Conservation (phyloP, 2,113 vertebrate species). For the Pteruthius melanotis region DNA sequence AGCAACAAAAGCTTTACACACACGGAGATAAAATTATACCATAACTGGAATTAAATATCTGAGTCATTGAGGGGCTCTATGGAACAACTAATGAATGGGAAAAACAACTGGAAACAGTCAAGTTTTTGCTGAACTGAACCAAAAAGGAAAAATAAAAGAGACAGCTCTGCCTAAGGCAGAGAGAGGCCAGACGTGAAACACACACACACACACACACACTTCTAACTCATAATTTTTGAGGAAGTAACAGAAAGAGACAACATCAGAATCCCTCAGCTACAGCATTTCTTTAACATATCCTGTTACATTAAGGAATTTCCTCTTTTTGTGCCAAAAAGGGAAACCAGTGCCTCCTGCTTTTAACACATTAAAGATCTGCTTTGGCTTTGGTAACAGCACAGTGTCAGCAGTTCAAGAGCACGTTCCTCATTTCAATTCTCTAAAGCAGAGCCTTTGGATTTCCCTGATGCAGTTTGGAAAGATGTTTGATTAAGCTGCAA, state of each 20-base stretch:
- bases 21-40: background rate
- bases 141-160: background rate
- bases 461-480: constrained; percentile 14
- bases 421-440: constrained; percentile 35
- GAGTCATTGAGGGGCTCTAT: background rate
- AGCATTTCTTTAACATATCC: constrained; percentile 17
- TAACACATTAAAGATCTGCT: background rate
- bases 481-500: constrained; percentile 36
- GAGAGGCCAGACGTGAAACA: background rate
- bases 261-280: background rate
- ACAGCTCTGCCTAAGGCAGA: background rate
- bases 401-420: constrained; percentile 12
- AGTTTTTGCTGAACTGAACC: background rate
- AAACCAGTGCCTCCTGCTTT: background rate
- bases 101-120: background rate
- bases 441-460: constrained; percentile 23
- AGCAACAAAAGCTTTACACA: background rate
- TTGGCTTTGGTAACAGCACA: background rate
- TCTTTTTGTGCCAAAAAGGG: constrained; percentile 29
- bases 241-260: background rate
- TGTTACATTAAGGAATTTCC: constrained; percentile 34
- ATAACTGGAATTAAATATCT: background rate
- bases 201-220: background rate
- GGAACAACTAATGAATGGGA: background rate
- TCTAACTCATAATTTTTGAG: background rate